A percentile compares a stretch with the other conserved stretches of the same genome.
These are phyloP conservation scores for Ceyx cyanopectus DNA, from an alignment of 2,113 vertebrate genomes.

Conservation along the genomic window DNA sequence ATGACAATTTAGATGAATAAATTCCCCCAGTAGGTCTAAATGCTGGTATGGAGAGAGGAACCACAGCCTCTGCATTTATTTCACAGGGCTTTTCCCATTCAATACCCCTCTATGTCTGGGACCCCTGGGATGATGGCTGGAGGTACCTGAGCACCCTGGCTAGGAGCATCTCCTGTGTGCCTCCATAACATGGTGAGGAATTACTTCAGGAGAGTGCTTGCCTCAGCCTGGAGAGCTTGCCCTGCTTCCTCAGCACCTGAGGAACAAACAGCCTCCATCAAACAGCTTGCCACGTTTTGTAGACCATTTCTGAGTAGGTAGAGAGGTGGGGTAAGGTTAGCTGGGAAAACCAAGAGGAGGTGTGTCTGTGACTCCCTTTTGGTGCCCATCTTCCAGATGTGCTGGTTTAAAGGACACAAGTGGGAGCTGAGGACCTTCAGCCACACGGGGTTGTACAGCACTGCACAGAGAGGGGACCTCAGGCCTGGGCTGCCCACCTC, in stretches of 20 bases:
- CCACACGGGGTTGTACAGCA: neutral
- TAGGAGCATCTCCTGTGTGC: neutral
- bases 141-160: rapidly evolving
- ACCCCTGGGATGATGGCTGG: neutral
- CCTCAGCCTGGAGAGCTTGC: neutral
- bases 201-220: neutral
- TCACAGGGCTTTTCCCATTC: neutral
- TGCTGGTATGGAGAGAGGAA: neutral
- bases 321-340: neutral
- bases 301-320: neutral
- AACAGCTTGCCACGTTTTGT: neutral
- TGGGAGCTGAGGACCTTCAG: neutral
- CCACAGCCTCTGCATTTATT: neutral
- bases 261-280: neutral
- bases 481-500: neutral
- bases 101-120: rapidly evolving
- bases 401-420: neutral
- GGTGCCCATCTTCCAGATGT: rapidly evolving
- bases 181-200: neutral
- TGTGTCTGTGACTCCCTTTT: neutral
- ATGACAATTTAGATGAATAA: neutral
- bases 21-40: rapidly evolving
- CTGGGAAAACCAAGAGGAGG: neutral
- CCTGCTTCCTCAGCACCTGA: neutral
- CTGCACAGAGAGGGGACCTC: rapidly evolving